Evolutionary conservation across 2,888 invertebrate genomes (phyloP).

Genomic region (Phymatocera aterrima): DNA sequence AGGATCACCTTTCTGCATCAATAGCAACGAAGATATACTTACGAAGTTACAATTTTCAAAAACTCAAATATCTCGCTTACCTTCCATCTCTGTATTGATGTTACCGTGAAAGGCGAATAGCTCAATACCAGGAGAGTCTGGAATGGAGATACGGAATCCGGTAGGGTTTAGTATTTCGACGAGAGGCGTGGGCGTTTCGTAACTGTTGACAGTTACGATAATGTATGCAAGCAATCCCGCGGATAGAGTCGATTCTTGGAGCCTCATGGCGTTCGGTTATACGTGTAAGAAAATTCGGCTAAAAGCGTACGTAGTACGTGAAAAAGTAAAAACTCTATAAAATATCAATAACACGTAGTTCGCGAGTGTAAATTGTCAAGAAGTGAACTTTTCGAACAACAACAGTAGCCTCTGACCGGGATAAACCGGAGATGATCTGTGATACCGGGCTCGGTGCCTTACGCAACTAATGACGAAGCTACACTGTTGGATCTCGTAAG

Average conservation of each 20-base stretch:
- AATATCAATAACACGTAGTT: not conserved
- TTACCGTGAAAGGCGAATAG: conserved; percentile 82
- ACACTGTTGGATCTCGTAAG: not conserved
- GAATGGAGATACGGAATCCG: conserved; percentile 73
- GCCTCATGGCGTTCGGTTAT: not conserved
- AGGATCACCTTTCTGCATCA: not conserved
- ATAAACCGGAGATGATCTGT: not conserved
- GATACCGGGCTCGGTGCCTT: no score
- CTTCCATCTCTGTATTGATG: conserved; percentile 77
- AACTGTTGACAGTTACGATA: conserved; percentile 46
- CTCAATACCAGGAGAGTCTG: conserved; percentile 76
- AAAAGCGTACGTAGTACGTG: not conserved
- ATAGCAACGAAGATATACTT: not conserved
- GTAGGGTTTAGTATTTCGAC: conserved; percentile 67
- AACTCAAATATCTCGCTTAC: conserved; percentile 50
- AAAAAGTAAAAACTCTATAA: not conserved
- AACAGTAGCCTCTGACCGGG: not conserved
- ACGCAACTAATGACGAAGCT: not conserved
- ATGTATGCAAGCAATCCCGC: not conserved
- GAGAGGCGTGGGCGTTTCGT: conserved; percentile 67
- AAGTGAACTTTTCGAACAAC: not conserved
- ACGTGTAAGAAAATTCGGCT: no score
- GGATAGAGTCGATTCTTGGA: not conserved
- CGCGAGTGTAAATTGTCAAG: not conserved
- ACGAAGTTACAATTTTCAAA: not conserved